phyloP scores from a whole-genome alignment of 2,888 invertebrate genomes.

The Carpatolechia fugitivella region DNA sequence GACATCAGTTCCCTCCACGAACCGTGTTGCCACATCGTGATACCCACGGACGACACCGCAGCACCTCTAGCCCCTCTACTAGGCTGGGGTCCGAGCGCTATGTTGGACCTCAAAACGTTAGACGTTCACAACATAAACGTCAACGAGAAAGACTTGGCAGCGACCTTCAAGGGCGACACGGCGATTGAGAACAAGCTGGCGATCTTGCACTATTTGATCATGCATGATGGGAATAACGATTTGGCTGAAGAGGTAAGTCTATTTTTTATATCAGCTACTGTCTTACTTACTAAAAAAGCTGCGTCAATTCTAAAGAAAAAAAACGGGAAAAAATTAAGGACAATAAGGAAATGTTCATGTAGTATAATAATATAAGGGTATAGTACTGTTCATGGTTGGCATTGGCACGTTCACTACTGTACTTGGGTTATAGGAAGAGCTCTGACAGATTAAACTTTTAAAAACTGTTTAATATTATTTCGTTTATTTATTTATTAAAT shows the following conservation, averaged over 20 bases:
- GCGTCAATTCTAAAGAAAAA: too few relatives aligned
- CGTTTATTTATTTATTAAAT: too few relatives aligned
- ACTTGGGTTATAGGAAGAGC: too few relatives aligned
- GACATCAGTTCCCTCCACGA: constrained; percentile 92
- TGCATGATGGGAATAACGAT: constrained; percentile 87
- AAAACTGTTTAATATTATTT: too few relatives aligned
- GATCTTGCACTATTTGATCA: constrained; percentile 89
- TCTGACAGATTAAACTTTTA: too few relatives aligned
- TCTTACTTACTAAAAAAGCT: too few relatives aligned
- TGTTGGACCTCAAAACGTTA: constrained; percentile 84
- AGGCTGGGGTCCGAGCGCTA: constrained; percentile 73
- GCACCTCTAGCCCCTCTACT: constrained; percentile 84
- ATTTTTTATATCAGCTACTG: neutral
- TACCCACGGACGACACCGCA: constrained; percentile 80
- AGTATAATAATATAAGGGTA: too few relatives aligned
- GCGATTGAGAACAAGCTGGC: constrained; percentile 86
- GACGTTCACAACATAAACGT: constrained; percentile 85
- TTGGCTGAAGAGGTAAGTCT: constrained; percentile 83
- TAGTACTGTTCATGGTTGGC: too few relatives aligned
- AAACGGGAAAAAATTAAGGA: too few relatives aligned
- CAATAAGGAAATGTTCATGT: too few relatives aligned
- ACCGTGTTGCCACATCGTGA: constrained; percentile 88
- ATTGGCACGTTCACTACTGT: too few relatives aligned
- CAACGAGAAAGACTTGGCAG: constrained; percentile 82
- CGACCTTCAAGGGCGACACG: constrained; percentile 83